Conservation (phyloP, 2,888 invertebrate genomes). For the Diogma glabrata region DNA sequence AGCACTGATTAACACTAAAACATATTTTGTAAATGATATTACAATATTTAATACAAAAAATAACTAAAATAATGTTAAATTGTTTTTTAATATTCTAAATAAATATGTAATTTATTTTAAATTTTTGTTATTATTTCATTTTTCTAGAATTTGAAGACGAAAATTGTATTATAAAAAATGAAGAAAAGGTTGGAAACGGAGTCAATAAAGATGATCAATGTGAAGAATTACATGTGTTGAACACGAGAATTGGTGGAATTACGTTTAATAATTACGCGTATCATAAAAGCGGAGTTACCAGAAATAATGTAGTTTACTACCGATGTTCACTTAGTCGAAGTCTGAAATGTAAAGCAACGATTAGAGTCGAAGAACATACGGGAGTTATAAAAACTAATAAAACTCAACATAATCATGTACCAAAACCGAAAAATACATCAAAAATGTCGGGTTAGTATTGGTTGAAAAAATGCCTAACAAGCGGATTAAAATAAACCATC, state of each 20-base stretch:
- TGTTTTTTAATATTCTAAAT: background rate
- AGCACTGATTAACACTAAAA: background rate
- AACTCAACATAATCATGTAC: constrained; percentile 17
- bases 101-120: background rate
- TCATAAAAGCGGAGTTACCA: constrained; percentile 18
- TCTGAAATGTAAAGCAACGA: constrained; percentile 14
- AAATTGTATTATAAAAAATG: background rate
- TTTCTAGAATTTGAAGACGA: background rate
- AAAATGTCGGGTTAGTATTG: constrained; percentile 13
- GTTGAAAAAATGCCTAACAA: background rate
- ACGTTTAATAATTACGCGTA: constrained; percentile 13
- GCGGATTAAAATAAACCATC: background rate
- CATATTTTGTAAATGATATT: background rate
- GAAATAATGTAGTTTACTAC: constrained; percentile 17
- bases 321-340: constrained; percentile 14
- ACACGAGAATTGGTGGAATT: constrained; percentile 11
- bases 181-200: background rate
- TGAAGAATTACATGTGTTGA: no score
- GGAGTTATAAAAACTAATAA: constrained; percentile 11
- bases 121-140: background rate
- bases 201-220: no score
- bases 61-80: no score
- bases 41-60: background rate
- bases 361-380: constrained; percentile 11
- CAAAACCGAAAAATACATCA: constrained; percentile 9